A percentile compares a stretch with the other conserved stretches of the same genome.
These are phyloP conservation scores for Lepilemur ruficaudatus DNA, from an alignment of 2,797 vertebrate species.

Conservation along the genomic window DNA sequence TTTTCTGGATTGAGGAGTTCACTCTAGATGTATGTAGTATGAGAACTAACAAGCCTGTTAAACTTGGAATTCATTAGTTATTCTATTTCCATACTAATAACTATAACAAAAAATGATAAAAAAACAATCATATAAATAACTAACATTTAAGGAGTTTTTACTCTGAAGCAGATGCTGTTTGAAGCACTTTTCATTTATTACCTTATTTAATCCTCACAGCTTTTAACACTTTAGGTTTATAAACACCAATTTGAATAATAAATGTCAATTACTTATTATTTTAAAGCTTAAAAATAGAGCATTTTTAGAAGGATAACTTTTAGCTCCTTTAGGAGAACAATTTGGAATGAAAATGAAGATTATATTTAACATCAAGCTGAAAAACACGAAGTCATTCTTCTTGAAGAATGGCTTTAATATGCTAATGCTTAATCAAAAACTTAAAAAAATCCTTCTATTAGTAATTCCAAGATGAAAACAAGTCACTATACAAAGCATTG, in stretches of 20 bases:
- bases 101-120: neutral
- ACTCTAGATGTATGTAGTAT: neutral
- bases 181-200: slow-evolving; percentile 37
- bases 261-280: slow-evolving; percentile 18
- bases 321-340: neutral
- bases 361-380: slow-evolving; percentile 24
- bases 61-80: slow-evolving; percentile 40
- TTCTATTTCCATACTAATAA: neutral
- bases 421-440: slow-evolving; percentile 3
- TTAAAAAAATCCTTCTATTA: neutral
- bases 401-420: slow-evolving; percentile 29
- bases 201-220: slow-evolving; percentile 12
- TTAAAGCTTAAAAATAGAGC: slow-evolving; percentile 36
- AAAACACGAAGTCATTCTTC: neutral
- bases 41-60: neutral
- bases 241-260: neutral
- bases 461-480: slow-evolving; percentile 48
- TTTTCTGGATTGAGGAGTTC: neutral
- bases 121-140: neutral
- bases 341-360: slow-evolving; percentile 45
- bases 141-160: neutral
- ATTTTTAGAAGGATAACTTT: slow-evolving; percentile 25
- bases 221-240: slow-evolving; percentile 23
- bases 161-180: neutral
- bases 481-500: neutral